Percentiles rank a stretch among this genome's conserved stretches.
Evolutionary conservation across 2,888 invertebrate genomes (phyloP).

Genomic region (Chrysotoxum bicinctum): DNA sequence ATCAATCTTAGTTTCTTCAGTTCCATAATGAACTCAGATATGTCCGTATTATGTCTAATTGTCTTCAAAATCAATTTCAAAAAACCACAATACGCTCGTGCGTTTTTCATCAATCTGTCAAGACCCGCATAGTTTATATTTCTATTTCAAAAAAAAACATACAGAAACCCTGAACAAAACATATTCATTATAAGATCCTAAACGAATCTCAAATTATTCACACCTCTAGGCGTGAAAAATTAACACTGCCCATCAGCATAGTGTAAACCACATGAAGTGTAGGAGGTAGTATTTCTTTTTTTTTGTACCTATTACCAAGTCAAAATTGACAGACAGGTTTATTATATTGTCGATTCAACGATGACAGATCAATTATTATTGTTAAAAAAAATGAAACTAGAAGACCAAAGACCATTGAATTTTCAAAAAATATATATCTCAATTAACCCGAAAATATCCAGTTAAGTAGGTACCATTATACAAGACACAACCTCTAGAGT

Average conservation of each 20-base stretch:
- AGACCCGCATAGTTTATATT: slow-evolving; percentile 14
- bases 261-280: slow-evolving; percentile 19
- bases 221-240: slow-evolving; percentile 59
- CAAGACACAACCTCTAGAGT: not conserved
- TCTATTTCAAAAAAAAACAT: slow-evolving; percentile 3
- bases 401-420: not conserved
- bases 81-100: slow-evolving; percentile 21
- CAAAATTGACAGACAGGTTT: slow-evolving; percentile 44
- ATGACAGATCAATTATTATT: slow-evolving; percentile 60
- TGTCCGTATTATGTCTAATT: too few relatives aligned
- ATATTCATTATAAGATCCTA: slow-evolving; percentile 42
- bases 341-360: slow-evolving; percentile 54
- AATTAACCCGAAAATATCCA: slow-evolving; percentile 64
- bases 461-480: slow-evolving; percentile 32
- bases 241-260: not conserved
- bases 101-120: slow-evolving; percentile 12
- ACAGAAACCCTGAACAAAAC: slow-evolving; percentile 6
- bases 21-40: too few relatives aligned
- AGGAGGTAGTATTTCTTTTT: not conserved
- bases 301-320: not conserved
- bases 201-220: slow-evolving; percentile 58
- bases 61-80: not conserved
- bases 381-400: not conserved
- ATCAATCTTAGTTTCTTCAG: too few relatives aligned
- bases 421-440: slow-evolving; percentile 20